Percentiles rank a stretch among this genome's conserved stretches.
Evolutionary conservation across 2,113 vertebrate species (phyloP).

Genomic region (Ancistrus triradiatus): DNA sequence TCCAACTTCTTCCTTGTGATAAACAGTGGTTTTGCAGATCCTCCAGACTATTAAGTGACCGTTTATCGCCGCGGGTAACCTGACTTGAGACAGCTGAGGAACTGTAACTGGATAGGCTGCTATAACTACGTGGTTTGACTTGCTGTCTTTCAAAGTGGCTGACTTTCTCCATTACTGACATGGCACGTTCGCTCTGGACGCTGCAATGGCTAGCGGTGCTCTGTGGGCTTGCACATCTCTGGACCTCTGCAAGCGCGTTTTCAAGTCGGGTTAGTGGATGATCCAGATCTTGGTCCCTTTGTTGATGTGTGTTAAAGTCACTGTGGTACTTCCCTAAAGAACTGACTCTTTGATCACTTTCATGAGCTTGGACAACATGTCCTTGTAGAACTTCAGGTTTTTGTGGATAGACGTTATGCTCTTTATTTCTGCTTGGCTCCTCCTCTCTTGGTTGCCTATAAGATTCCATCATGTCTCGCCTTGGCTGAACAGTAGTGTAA

Average conservation of each 20-base stretch:
- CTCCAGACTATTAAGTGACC: slow-evolving; percentile 59
- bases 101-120: slow-evolving; percentile 40
- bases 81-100: slow-evolving; percentile 47
- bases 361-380: slow-evolving; percentile 46
- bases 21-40: slow-evolving; percentile 57
- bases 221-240: slow-evolving; percentile 55
- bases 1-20: slow-evolving; percentile 51
- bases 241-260: slow-evolving; percentile 65
- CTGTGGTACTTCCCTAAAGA: slow-evolving; percentile 52
- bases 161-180: slow-evolving; percentile 88
- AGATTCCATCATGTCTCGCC: slow-evolving; percentile 57
- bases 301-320: slow-evolving; percentile 42
- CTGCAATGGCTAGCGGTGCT: slow-evolving; percentile 50
- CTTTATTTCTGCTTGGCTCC: slow-evolving; percentile 47
- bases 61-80: slow-evolving; percentile 29
- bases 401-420: slow-evolving; percentile 52
- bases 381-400: slow-evolving; percentile 47
- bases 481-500: slow-evolving; percentile 40
- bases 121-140: slow-evolving; percentile 58
- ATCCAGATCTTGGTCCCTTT: slow-evolving; percentile 45
- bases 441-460: slow-evolving; percentile 52
- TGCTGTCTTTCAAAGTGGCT: slow-evolving; percentile 82
- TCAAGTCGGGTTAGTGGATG: slow-evolving; percentile 65
- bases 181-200: slow-evolving; percentile 51
- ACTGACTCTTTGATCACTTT: slow-evolving; percentile 45